These are phyloP conservation scores for Nebria brevicollis DNA, from an alignment of 2,888 invertebrate species.

Conservation along the genomic window DNA sequence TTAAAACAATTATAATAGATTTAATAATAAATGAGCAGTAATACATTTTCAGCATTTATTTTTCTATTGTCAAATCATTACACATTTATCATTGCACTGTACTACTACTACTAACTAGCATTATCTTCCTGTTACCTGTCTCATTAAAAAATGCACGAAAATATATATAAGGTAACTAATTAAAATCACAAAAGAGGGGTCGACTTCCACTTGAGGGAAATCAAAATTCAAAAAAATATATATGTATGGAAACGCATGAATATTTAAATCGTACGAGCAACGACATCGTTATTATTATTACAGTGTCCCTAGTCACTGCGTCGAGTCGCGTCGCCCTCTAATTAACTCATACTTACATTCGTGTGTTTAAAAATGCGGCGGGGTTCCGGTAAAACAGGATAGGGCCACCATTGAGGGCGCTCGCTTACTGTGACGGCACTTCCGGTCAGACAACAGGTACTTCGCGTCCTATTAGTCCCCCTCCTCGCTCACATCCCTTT, in stretches of 20 bases:
- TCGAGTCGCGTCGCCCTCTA: constrained; percentile 7
- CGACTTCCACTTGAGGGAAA: constrained; percentile 7
- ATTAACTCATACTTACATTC: constrained; percentile 16
- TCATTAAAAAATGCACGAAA: background rate
- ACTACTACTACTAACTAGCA: too few species aligned
- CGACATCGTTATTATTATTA: constrained; percentile 12
- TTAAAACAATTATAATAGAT: background rate
- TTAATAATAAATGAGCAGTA: background rate
- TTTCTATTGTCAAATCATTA: too few species aligned
- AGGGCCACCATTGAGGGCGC: constrained; percentile 57
- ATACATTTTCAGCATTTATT: background rate
- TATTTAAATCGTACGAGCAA: constrained; percentile 11
- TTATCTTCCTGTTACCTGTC: constrained; percentile 8
- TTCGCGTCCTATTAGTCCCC: constrained; percentile 12
- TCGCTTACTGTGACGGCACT: constrained; percentile 59
- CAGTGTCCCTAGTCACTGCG: constrained; percentile 12
- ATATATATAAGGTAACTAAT: constrained; percentile 13
- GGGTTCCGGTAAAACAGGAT: constrained; percentile 32
- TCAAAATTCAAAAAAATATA: constrained; percentile 15
- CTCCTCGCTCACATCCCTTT: background rate
- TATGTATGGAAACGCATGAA: background rate
- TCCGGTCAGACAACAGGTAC: constrained; percentile 52
- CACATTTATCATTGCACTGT: background rate
- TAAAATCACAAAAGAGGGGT: constrained; percentile 11
- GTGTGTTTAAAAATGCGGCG: constrained; percentile 19